A percentile compares a stretch with the other conserved stretches of the same genome.
phyloP scores from a whole-genome alignment of 2,888 invertebrate genomes.

The Caenorhabditis sp. region DNA sequence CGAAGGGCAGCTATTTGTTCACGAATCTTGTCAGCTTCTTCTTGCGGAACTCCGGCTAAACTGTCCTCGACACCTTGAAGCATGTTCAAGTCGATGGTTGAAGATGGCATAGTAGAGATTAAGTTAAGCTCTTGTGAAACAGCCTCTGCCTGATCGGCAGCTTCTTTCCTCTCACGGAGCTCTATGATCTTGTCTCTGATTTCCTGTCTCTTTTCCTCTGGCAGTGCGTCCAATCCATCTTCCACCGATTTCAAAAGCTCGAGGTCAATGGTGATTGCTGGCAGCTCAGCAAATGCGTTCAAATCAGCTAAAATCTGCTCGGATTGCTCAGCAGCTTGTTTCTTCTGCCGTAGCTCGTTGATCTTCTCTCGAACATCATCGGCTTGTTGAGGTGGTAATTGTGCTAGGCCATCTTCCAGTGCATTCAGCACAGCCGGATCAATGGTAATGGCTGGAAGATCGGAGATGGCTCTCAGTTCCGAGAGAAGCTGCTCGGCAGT shows the following conservation, averaged over 20 bases:
- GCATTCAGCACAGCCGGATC: conserved; percentile 28
- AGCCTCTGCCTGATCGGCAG: conserved; percentile 13
- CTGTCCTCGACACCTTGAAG: conserved; percentile 36
- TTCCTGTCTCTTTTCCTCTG: conserved; percentile 26
- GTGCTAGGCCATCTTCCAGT: conserved; percentile 24
- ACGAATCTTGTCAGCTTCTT: conserved; percentile 27
- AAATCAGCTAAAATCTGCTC: conserved; percentile 30
- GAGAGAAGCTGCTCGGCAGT: conserved; percentile 18
- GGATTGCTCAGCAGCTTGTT: conserved; percentile 13
- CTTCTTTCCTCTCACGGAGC: conserved; percentile 5
- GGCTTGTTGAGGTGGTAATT: conserved; percentile 20
- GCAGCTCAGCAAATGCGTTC: background rate
- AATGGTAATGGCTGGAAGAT: conserved; percentile 21
- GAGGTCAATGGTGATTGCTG: conserved; percentile 26
- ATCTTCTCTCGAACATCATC: conserved; percentile 34
- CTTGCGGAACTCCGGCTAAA: conserved; percentile 9
- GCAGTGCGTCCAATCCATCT: background rate
- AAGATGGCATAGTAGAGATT: conserved; percentile 31
- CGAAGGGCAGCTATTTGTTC: conserved; percentile 31
- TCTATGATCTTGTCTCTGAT: conserved; percentile 25
- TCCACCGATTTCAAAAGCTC: background rate
- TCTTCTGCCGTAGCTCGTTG: conserved; percentile 26
- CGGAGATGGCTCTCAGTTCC: conserved; percentile 16
- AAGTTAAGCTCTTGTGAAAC: conserved; percentile 34
- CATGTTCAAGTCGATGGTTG: conserved; percentile 46